Conservation (phyloP, 2,888 invertebrate genomes). For the Acleris holmiana region DNA sequence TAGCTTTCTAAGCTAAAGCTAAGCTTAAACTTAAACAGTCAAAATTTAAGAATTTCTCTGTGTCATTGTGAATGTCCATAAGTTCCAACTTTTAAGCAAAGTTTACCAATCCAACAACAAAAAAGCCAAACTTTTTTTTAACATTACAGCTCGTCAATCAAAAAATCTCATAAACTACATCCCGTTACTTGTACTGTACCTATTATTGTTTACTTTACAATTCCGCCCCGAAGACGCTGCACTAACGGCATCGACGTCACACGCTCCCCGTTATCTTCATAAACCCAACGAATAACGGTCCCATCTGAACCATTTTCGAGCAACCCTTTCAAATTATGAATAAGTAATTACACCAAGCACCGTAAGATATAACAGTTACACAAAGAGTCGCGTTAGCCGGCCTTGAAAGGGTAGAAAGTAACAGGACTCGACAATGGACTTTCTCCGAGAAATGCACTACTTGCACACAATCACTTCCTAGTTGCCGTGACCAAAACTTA, state of each 20-base stretch:
- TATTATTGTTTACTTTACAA: constrained; percentile 42
- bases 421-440: constrained; percentile 72
- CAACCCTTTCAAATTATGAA: constrained; percentile 75
- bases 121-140: constrained; percentile 5
- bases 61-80: no score
- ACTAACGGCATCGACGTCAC: constrained; percentile 55
- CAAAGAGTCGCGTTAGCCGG: constrained; percentile 71
- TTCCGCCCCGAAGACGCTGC: constrained; percentile 44
- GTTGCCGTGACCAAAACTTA: constrained; percentile 64
- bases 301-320: constrained; percentile 71
- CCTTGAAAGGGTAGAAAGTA: constrained; percentile 63
- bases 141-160: constrained; percentile 20
- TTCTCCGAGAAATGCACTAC: constrained; percentile 68
- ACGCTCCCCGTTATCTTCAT: constrained; percentile 66
- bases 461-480: constrained; percentile 61
- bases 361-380: constrained; percentile 71
- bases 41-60: background rate
- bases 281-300: constrained; percentile 64
- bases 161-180: constrained; percentile 16
- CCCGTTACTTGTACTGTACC: constrained; percentile 64
- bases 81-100: background rate
- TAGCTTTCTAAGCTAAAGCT: background rate
- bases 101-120: background rate
- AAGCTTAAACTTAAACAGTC: background rate
- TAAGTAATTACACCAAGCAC: constrained; percentile 78